These are phyloP conservation scores for Corynorhinus townsendii DNA, from an alignment of 2,113 vertebrate genomes.

Conservation along the genomic window DNA sequence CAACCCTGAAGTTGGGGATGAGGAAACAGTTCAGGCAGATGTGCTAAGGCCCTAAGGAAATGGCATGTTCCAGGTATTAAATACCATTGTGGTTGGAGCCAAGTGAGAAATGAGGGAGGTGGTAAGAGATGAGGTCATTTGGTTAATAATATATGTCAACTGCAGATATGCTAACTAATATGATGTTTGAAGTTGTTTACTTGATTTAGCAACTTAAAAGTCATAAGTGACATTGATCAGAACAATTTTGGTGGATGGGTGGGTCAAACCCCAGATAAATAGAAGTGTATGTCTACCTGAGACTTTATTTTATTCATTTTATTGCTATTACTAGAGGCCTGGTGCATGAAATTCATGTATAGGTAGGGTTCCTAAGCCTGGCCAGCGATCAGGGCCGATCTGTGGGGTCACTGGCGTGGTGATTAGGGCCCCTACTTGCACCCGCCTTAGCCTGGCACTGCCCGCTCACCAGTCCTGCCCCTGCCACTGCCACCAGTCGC, in stretches of 20 bases:
- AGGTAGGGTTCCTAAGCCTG: too few relatives aligned
- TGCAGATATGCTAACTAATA: not conserved
- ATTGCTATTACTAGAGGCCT: not conserved
- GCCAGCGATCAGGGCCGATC: too few relatives aligned
- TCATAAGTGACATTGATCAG: not conserved
- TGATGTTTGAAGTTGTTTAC: not conserved
- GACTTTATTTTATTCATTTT: not conserved
- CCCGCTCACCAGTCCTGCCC: too few relatives aligned
- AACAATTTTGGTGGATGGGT: not conserved
- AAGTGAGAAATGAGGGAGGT: not conserved
- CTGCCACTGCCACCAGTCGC: too few relatives aligned
- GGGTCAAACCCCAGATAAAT: not conserved
- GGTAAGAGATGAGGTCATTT: not conserved
- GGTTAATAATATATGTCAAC: rapidly evolving
- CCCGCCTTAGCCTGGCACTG: too few relatives aligned
- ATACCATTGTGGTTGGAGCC: not conserved
- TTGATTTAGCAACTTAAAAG: not conserved
- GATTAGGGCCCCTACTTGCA: too few relatives aligned
- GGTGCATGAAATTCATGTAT: too few relatives aligned
- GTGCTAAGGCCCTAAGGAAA: not conserved
- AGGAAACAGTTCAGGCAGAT: not conserved
- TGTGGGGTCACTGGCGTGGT: too few relatives aligned
- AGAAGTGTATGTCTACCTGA: not conserved
- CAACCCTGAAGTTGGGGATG: not conserved
- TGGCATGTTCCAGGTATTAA: not conserved